Conservation (phyloP, 2,888 invertebrate genomes). For the Cephus pygmeus region DNA sequence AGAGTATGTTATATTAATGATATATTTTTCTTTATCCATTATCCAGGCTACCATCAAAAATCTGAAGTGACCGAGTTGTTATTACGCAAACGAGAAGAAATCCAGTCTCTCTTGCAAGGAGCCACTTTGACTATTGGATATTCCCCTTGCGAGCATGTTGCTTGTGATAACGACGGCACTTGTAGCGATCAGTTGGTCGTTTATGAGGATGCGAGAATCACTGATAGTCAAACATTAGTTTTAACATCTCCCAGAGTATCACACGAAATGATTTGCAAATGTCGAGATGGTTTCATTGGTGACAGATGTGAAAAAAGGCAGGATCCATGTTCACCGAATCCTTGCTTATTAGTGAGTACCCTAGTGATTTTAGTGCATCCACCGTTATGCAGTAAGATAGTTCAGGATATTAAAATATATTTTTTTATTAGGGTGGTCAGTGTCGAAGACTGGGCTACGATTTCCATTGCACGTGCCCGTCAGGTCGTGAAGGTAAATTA, state of each 20-base stretch:
- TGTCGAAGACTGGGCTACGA: slow-evolving; percentile 87
- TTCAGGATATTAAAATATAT: not conserved
- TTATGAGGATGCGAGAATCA: slow-evolving; percentile 77
- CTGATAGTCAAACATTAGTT: slow-evolving; percentile 83
- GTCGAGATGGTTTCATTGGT: slow-evolving; percentile 87
- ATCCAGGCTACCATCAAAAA: slow-evolving; percentile 72
- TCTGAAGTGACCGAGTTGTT: slow-evolving; percentile 75
- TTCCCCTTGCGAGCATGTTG: slow-evolving; percentile 78
- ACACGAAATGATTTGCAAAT: slow-evolving; percentile 84
- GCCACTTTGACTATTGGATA: slow-evolving; percentile 77
- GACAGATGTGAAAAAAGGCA: slow-evolving; percentile 84
- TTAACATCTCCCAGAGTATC: slow-evolving; percentile 84
- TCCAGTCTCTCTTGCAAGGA: slow-evolving; percentile 74
- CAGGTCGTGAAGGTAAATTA: slow-evolving; percentile 81
- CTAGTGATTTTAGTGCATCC: not conserved
- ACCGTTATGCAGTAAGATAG: not conserved
- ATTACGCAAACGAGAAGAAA: slow-evolving; percentile 73
- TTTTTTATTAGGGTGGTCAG: slow-evolving; percentile 74
- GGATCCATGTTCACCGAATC: slow-evolving; percentile 91
- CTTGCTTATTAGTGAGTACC: slow-evolving; percentile 73
- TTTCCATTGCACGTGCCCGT: slow-evolving; percentile 85
- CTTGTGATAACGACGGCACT: slow-evolving; percentile 82
- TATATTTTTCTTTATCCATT: slow-evolving; percentile 9
- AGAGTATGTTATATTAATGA: not conserved
- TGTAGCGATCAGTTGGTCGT: slow-evolving; percentile 80